Conservation (phyloP, 2,797 vertebrate species). For the Thripadectes ignobilis region DNA sequence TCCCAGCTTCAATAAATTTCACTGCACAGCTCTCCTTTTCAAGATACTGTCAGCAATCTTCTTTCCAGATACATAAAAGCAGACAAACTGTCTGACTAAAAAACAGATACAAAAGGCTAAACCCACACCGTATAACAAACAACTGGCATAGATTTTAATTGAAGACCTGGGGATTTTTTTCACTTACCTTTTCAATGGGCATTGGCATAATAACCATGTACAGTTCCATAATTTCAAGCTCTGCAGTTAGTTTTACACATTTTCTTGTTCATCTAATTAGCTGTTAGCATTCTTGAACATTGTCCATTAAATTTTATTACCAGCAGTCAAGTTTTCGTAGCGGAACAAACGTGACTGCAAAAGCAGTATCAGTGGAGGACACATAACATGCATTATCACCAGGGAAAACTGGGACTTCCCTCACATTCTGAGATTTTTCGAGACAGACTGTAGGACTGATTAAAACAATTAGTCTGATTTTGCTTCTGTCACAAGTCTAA, state of each 20-base stretch:
- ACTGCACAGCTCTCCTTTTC: background rate
- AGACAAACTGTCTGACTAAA: constrained; percentile 32
- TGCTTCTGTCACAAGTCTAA: background rate
- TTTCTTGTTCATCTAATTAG: constrained; percentile 55
- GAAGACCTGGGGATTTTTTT: background rate
- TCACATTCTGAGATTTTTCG: background rate
- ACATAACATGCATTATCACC: background rate
- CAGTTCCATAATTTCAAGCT: constrained; percentile 30
- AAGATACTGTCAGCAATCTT: background rate
- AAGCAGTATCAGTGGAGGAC: background rate
- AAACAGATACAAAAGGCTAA: constrained; percentile 39
- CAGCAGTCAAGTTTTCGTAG: constrained; percentile 21
- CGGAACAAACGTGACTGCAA: background rate
- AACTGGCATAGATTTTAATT: background rate
- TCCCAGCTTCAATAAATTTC: background rate
- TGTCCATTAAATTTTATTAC: constrained; percentile 50
- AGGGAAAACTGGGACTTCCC: background rate
- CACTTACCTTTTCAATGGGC: background rate
- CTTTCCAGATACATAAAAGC: constrained; percentile 32
- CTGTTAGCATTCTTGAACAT: constrained; percentile 35
- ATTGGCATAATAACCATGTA: background rate
- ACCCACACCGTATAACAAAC: background rate
- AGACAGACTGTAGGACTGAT: background rate
- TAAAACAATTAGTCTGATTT: background rate
- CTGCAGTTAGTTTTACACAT: constrained; percentile 12